phyloP scores from a whole-genome alignment of 2,888 invertebrate genomes.

The Diadegma fenestrale region DNA sequence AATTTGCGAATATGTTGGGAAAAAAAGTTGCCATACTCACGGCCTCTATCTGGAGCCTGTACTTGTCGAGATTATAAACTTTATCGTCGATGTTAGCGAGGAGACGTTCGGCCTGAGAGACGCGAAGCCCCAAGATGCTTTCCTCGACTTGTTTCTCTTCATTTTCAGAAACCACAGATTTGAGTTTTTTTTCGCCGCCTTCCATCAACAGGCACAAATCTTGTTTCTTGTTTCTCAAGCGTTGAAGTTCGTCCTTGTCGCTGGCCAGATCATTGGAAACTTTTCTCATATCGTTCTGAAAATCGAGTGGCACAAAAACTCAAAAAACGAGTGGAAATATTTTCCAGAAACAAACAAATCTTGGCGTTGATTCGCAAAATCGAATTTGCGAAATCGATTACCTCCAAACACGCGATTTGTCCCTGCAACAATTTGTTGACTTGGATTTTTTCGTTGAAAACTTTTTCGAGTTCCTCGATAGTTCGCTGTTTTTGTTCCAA shows the following conservation, averaged over 20 bases:
- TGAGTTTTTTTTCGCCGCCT: conserved; percentile 87
- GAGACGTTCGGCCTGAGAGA: conserved; percentile 89
- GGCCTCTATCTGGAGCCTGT: conserved; percentile 89
- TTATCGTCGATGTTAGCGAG: conserved; percentile 86
- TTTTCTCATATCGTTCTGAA: conserved; percentile 86
- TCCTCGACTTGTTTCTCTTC: conserved; percentile 88
- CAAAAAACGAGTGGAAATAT: neutral
- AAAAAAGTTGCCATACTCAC: conserved; percentile 83
- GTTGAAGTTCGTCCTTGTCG: conserved; percentile 85
- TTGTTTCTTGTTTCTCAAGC: conserved; percentile 86
- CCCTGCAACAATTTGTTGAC: conserved; percentile 84
- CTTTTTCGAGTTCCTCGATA: conserved; percentile 85
- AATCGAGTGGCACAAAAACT: neutral
- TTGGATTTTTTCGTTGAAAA: conserved; percentile 83
- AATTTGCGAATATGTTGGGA: neutral
- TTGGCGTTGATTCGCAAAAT: too few species aligned
- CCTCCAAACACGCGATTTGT: conserved; percentile 87
- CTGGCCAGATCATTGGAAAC: conserved; percentile 85
- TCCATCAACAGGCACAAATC: conserved; percentile 87
- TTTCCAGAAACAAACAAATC: too few species aligned
- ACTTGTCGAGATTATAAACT: conserved; percentile 89
- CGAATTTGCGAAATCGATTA: conserved; percentile 61
- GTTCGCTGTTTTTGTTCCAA: conserved; percentile 84
- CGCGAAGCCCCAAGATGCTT: conserved; percentile 89
- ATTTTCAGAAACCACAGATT: conserved; percentile 83